These are phyloP conservation scores for Candoia aspera DNA, from an alignment of 2,113 vertebrate genomes.

Conservation along the genomic window DNA sequence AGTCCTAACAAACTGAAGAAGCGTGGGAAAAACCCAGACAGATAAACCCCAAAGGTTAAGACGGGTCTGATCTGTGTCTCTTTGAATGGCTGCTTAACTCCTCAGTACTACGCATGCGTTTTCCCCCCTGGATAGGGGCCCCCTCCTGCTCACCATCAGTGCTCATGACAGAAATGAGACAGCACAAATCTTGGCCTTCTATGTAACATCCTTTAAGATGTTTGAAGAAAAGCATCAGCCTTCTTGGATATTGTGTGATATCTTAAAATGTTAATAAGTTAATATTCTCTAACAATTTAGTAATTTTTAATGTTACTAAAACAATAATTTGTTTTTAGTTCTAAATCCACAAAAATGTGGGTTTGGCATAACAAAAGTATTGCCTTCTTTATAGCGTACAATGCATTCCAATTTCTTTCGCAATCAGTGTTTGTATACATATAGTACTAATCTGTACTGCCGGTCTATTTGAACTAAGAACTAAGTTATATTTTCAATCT, in stretches of 20 bases:
- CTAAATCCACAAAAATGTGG: neutral
- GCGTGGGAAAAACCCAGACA: no score
- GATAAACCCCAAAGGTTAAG: no score
- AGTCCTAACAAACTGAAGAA: no score
- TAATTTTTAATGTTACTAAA: neutral
- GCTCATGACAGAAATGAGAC: no score
- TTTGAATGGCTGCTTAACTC: no score
- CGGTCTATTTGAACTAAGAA: neutral
- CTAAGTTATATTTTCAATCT: constrained; percentile 4
- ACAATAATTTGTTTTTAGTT: neutral
- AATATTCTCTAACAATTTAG: neutral
- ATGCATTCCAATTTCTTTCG: neutral
- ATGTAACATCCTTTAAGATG: neutral
- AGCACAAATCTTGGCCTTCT: neutral
- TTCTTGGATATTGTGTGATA: neutral
- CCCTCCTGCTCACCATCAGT: no score
- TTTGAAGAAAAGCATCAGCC: neutral
- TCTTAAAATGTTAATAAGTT: neutral
- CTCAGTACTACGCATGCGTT: no score
- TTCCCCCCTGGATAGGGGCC: no score
- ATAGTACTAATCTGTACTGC: neutral
- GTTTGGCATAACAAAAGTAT: neutral
- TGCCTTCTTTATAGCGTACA: neutral
- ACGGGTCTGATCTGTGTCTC: no score
- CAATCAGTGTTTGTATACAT: neutral